Base-by-base conservation (phyloP, 1,140 invertebrate species). In the Drosophila albomicans region DNA sequence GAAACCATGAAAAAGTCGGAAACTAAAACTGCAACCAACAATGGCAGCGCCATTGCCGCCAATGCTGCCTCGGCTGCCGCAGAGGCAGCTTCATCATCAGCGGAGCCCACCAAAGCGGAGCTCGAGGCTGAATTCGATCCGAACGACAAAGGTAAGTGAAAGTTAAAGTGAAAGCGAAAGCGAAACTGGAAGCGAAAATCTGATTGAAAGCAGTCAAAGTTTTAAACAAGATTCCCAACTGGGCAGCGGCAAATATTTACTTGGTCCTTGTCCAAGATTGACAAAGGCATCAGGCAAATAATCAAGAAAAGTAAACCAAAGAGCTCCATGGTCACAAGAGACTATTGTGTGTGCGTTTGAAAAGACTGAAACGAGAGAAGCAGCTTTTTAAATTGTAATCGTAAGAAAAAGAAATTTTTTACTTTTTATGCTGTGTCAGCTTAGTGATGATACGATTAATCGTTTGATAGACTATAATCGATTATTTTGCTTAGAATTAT, bases 121-220 rank as follows among this genome's bases (percentile, higher is more conserved):
- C 93, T 96, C 64, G 95, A 96, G 85, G 94, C 95, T 56, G 96
- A 97, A 92, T 97, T 97, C 92, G 93, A 95, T 72, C 93, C 95
- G 66, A 96, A 96, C 92, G 96, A 96, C 93, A 94, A 95, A 94
- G 96, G 96, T 97, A 92, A 88, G 82, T 52, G 38, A 59, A 30
- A 38, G 35, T 38, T 7, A 38, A 38, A 38, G 35, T 38, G 35
- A 10, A 10, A 10, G 35, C 35, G 35, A 38, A 6, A 32, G 30
- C 30, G 30, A 32, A 32, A 5, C 5, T 32, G 30, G 7, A 32
- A 1, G 30, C 30, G 30, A 32, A 38, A 51, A 57, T 35, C 15
- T 20, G 32, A 38, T 57, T 20, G 13, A 41, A 62, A 20, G 41
- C 35, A 45, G 38, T 49, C 20, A 46, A 61, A 65, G 61, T 71